Base-by-base conservation (phyloP, 2,113 vertebrate species). In the Strigops habroptila region DNA sequence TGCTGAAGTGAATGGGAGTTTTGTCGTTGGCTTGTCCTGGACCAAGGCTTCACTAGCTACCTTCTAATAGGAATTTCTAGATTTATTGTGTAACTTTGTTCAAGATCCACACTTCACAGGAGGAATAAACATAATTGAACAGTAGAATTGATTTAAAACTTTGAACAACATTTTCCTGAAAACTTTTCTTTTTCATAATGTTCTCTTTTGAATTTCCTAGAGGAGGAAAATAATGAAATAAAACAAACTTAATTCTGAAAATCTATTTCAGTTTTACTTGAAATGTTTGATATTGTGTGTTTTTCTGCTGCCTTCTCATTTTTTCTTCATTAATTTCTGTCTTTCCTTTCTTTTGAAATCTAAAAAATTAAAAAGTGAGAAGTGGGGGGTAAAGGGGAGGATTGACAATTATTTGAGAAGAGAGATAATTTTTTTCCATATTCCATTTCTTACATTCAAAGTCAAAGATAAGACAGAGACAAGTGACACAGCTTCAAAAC, bases 381-480 rank as follows among this genome's bases (percentile, higher is more conserved):
- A 55, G 3, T 0, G 1, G 2, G 0, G 4, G 3, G 4, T 49
- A 71, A 16, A 64, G 16, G 4, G 27, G 1, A 78, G 4, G 4
- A 60, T 37, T 39, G 5, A 35, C 5, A 78, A 31, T 48, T 67
- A 37, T 46, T 79, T 62, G 3, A 6, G 16, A 87, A 77, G 12
- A 77, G 6, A 74, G 8, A 16, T 24, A 1, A 37, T 12, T 31
- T 74, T 49, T 57, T 44, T 39, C 7, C 5, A 9, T 43, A 60
- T 46, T 55, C 28, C 9, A 21, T 78, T n/a, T 82, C 19, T 68
- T 64, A 10, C 18, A 73, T 35, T 88, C 18, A 53, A 53, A 69
- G 30, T 37, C 12, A 43, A 71, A 67, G 23, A 62, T 21, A 75
- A 88, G 49, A 31, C 28, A 81, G 4, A 83, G 18, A 55, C 6